Conservation (phyloP, 2,888 invertebrate genomes). For the Calameuta filiformis region DNA sequence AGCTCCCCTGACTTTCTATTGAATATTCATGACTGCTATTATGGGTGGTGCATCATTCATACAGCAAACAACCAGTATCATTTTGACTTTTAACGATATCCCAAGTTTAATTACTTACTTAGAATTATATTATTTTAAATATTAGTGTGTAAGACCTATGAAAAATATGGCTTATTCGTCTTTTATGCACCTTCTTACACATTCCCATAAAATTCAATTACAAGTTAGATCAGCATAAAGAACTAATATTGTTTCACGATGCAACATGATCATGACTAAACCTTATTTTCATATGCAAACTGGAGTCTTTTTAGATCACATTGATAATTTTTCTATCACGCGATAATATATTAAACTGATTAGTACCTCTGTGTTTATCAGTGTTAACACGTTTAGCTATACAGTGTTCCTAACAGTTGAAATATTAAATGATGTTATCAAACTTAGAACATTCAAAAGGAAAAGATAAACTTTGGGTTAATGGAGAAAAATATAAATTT, state of each 20-base stretch:
- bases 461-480: not conserved
- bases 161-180: conserved; percentile 2
- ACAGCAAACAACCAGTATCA: conserved; percentile 1
- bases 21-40: not conserved
- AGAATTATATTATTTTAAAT: not conserved
- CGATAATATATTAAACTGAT: not conserved
- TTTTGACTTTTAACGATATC: not conserved
- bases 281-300: not conserved
- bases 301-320: not conserved
- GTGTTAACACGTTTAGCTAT: not conserved
- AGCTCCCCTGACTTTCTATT: not conserved
- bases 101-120: not conserved
- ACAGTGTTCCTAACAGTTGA: not conserved
- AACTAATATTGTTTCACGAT: too few relatives aligned
- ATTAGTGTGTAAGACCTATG: not conserved
- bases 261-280: not conserved
- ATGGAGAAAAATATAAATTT: not conserved
- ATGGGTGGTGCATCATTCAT: not conserved
- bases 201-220: not conserved
- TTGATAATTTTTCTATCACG: not conserved
- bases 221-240: not conserved
- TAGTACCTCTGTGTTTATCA: not conserved
- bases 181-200: not conserved
- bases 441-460: not conserved
- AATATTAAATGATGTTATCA: not conserved